Conservation (phyloP, 2,888 invertebrate species). For the Physocephala rufipes region DNA sequence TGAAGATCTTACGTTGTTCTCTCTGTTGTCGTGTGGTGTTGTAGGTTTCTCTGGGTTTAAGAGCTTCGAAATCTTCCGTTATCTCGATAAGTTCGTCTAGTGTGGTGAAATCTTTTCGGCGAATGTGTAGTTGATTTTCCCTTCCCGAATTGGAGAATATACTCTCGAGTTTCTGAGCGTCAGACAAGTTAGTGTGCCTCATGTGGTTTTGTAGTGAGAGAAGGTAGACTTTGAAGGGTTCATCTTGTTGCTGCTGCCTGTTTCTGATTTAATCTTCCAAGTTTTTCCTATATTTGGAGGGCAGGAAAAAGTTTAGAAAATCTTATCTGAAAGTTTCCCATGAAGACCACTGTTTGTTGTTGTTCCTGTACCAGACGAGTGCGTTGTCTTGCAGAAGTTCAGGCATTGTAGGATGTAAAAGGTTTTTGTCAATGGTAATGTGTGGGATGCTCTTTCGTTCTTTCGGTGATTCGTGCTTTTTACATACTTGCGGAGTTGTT, state of each 20-base stretch:
- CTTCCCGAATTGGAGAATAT: conserved; percentile 15
- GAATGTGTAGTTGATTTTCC: conserved; percentile 28
- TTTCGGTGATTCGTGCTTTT: neutral
- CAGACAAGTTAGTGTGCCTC: neutral
- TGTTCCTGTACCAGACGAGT: neutral
- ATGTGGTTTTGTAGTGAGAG: conserved; percentile 1
- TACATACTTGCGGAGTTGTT: no score
- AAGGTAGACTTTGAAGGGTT: conserved; percentile 10
- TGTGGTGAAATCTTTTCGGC: conserved; percentile 5
- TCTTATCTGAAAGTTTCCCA: neutral
- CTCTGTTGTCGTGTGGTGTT: no score
- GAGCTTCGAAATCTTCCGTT: conserved; percentile 13
- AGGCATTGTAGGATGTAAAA: neutral
- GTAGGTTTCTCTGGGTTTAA: neutral
- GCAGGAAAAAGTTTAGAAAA: neutral
- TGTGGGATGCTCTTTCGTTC: neutral
- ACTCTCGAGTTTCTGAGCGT: conserved; percentile 21
- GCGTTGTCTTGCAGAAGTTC: neutral
- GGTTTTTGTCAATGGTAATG: neutral
- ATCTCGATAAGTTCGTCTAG: conserved; percentile 14
- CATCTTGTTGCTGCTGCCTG: neutral
- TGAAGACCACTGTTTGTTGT: neutral
- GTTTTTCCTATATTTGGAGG: neutral
- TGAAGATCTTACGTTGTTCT: no score
- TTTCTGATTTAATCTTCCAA: no score